Conservation (phyloP, 2,797 vertebrate genomes). For the Onychomys leucogaster region DNA sequence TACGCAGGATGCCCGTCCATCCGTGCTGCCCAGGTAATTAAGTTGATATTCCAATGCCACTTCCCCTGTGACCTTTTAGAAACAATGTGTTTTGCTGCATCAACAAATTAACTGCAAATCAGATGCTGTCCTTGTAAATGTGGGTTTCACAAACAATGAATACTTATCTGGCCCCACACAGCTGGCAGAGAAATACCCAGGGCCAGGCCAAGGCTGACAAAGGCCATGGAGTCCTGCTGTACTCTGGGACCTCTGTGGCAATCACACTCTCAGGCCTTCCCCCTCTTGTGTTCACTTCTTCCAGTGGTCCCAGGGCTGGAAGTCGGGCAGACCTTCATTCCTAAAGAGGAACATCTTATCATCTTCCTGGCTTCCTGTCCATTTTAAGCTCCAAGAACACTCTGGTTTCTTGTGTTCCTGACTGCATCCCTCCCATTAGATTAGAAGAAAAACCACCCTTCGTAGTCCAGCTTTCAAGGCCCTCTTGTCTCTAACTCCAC, state of each 20-base stretch:
- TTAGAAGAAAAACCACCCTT: background rate
- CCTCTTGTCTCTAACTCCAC: background rate
- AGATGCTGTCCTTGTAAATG: constrained; percentile 83
- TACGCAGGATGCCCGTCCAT: constrained; percentile 58
- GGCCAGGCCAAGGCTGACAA: background rate
- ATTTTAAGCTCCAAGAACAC: background rate
- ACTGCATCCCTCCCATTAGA: background rate
- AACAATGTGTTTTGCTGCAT: constrained; percentile 89
- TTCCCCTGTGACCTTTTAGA: constrained; percentile 89
- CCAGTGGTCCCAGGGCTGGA: fast-evolving
- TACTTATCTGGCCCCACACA: background rate
- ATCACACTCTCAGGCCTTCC: background rate
- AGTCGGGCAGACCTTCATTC: background rate
- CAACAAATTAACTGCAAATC: constrained; percentile 90
- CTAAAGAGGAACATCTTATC: background rate
- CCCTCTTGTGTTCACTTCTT: background rate
- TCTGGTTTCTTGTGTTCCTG: background rate
- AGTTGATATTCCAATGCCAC: constrained; percentile 85
- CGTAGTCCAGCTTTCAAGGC: background rate
- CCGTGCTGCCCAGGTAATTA: constrained; percentile 87
- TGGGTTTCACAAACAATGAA: constrained; percentile 65
- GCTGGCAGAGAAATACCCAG: constrained; percentile 57
- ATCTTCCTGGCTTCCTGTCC: background rate
- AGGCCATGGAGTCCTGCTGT: constrained; percentile 63
- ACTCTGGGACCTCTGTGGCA: constrained; percentile 38